Conservation (phyloP, 2,113 vertebrate species). For the Tympanuchus pallidicinctus region DNA sequence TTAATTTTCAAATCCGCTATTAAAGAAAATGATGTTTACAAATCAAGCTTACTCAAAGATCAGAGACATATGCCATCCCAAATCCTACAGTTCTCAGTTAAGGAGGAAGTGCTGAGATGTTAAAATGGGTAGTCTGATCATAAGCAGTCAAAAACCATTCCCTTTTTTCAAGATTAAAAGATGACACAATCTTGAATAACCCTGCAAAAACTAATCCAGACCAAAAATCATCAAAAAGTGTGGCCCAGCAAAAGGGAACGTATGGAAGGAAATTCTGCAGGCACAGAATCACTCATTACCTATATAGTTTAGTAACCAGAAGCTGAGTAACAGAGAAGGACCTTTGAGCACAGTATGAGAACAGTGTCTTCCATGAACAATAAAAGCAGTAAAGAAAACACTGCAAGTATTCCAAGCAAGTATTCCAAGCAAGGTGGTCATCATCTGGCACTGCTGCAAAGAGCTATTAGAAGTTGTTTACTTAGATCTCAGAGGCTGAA, state of each 20-base stretch:
- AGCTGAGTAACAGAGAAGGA: not conserved
- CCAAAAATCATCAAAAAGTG: not conserved
- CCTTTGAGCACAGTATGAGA: not conserved
- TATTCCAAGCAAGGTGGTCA: not conserved
- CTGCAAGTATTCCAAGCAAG: not conserved
- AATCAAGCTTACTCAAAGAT: conserved; percentile 31
- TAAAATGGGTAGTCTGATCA: conserved; percentile 16
- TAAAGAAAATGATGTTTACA: conserved; percentile 58
- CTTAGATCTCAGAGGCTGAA: not conserved
- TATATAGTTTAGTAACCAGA: not conserved
- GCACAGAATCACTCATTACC: not conserved
- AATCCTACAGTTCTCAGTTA: conserved; percentile 24
- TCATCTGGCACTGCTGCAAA: not conserved
- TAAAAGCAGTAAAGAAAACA: not conserved
- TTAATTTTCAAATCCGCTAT: conserved; percentile 28
- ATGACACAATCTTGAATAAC: not conserved
- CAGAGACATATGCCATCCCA: conserved; percentile 18
- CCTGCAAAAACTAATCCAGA: not conserved
- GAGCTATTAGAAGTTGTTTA: not conserved
- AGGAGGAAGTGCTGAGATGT: conserved; percentile 32
- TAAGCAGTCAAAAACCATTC: not conserved
- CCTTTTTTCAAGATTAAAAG: not conserved
- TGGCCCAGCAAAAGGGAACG: not conserved
- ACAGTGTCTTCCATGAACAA: not conserved
- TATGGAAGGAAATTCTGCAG: not conserved